phyloP scores from a whole-genome alignment of 2,797 vertebrate genomes.

The Esox lucius region DNA sequence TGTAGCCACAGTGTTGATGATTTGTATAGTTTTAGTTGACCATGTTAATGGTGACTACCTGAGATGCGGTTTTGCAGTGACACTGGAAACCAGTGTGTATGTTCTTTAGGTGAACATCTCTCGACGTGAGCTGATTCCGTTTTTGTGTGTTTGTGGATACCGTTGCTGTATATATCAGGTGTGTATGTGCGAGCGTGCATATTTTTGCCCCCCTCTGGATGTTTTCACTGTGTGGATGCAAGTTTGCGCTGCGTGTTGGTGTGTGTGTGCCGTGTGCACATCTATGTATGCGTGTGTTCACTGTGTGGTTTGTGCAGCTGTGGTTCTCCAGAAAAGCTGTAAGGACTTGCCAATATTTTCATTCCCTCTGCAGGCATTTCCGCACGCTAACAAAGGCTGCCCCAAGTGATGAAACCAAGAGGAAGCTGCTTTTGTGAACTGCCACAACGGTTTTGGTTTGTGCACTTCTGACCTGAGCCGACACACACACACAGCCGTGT shows the following conservation, averaged over 20 bases:
- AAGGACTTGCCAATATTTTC: slow-evolving; percentile 82
- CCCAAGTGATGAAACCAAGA: slow-evolving; percentile 72
- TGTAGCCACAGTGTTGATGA: too few species aligned
- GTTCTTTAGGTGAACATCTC: slow-evolving; percentile 75
- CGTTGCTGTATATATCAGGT: slow-evolving; percentile 17
- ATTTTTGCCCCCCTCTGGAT: too few species aligned
- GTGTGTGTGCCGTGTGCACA: slow-evolving; percentile 2
- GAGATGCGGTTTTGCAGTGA: slow-evolving; percentile 40
- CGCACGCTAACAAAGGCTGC: slow-evolving; percentile 76
- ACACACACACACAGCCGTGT: not conserved
- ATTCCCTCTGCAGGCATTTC: slow-evolving; percentile 83
- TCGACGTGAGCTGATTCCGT: slow-evolving; percentile 60
- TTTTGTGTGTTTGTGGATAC: slow-evolving; percentile 37
- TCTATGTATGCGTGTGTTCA: slow-evolving; percentile 30
- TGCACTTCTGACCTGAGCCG: not conserved
- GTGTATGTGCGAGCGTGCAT: too few species aligned
- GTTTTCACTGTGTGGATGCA: slow-evolving; percentile 40
- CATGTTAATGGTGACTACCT: not conserved
- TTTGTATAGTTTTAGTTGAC: not conserved
- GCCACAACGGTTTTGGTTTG: slow-evolving; percentile 29
- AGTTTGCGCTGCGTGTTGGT: slow-evolving; percentile 38
- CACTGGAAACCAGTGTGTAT: slow-evolving; percentile 71
- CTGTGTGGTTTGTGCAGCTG: slow-evolving; percentile 65
- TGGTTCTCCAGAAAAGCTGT: slow-evolving; percentile 69
- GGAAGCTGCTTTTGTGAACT: slow-evolving; percentile 76